Evolutionary conservation across 2,797 vertebrate genomes (phyloP), one percentile per base, ranked within the genome.

Genomic region (Eremophila alpestris): DNA sequence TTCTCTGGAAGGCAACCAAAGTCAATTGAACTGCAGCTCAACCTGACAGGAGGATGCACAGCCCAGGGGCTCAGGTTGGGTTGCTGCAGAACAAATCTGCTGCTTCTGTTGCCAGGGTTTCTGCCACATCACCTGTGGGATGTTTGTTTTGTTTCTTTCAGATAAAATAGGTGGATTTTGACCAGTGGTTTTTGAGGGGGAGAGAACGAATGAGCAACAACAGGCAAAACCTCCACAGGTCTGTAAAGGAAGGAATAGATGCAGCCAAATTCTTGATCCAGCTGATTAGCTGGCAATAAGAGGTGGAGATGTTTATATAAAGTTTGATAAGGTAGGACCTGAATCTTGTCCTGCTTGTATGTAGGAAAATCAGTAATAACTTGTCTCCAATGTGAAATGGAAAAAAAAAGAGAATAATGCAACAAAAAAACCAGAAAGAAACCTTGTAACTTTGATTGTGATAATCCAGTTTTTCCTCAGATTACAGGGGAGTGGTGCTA

Each of bases 1-100:
- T 79, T 79, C 63, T 88, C 77, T 93, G 91, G 87, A 94, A 90
- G 59, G 74, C 54, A 85, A 88, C 63, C 85, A 91, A 96, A 91
- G 69, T 45, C 65, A 86, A 76, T 8, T 59, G 79, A 91, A 36
- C 49, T 91, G 63, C 76, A 81, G 51, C 76, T 95, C 79, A 73
- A 29, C 63, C 69, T 27, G 7, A 45, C 19, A 49, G 73, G 73
- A 58, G 1, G 5, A 69, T 76, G 55, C 32, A 40, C 27, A 67
- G 34, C 65, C 58, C 20, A 2, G 54, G 13, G 48, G 8, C 51
- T 90, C 67, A 48, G 51, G 41, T 40, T 83, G 59, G 40, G 13
- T 87, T 14, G 2, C 1, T 88, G 13, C 18, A 69, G 46, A 62
- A 10, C 56, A 70, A 38, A 91, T 45, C 45, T 88, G 27, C n/a